These are phyloP conservation scores for Dynastes grantii DNA, from an alignment of 2,888 invertebrate genomes.

Conservation along the genomic window DNA sequence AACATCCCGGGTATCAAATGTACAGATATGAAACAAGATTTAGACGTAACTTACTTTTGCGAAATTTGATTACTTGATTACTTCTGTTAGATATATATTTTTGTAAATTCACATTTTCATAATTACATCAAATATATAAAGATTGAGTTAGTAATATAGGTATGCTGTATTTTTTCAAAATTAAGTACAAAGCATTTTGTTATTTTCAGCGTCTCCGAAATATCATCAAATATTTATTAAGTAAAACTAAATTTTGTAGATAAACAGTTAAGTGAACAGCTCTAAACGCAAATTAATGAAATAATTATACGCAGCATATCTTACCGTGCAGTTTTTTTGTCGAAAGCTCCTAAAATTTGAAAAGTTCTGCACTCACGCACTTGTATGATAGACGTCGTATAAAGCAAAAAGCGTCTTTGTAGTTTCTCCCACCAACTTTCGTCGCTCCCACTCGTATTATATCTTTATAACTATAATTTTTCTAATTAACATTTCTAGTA, in stretches of 20 bases:
- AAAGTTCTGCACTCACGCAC: constrained; percentile 56
- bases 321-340: constrained; percentile 39
- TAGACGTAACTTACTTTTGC: neutral
- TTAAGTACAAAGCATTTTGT: too few relatives aligned
- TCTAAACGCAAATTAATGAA: too few relatives aligned
- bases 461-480: constrained; percentile 56
- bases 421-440: constrained; percentile 60
- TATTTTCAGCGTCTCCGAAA: too few relatives aligned
- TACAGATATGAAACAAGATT: constrained; percentile 33
- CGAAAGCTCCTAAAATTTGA: constrained; percentile 11
- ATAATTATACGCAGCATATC: neutral
- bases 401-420: constrained; percentile 55
- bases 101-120: too few relatives aligned
- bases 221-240: too few relatives aligned
- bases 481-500: constrained; percentile 12
- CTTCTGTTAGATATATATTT: too few relatives aligned
- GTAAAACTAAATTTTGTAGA: too few relatives aligned
- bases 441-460: constrained; percentile 60
- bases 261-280: too few relatives aligned
- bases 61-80: neutral
- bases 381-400: constrained; percentile 58
- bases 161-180: too few relatives aligned
- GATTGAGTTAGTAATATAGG: too few relatives aligned
- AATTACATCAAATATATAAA: too few relatives aligned
- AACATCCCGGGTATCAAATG: constrained; percentile 55